These are phyloP conservation scores for Chionoecetes opilio DNA, from an alignment of 1,140 invertebrate species.

Conservation along the genomic window DNA sequence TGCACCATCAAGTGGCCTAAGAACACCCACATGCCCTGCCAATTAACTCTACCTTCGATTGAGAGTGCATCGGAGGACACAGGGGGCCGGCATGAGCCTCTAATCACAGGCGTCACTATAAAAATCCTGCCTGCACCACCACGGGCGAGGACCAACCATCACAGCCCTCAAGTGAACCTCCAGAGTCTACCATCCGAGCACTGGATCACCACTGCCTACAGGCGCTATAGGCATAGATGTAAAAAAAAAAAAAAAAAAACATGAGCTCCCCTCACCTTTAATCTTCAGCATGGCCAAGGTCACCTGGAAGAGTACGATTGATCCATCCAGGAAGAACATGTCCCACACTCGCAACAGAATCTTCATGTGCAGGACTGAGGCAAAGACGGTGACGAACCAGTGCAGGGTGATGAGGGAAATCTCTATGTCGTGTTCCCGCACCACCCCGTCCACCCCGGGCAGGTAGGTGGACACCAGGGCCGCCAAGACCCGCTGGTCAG, in stretches of 20 bases:
- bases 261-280: conserved; percentile 86
- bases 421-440: conserved; percentile 97
- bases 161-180: no score
- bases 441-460: conserved; percentile 93
- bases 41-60: no score
- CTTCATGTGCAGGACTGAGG: conserved; percentile 98
- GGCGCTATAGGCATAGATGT: no score
- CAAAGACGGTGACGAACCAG: conserved; percentile 99
- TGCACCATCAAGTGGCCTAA: no score
- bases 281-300: conserved; percentile 97
- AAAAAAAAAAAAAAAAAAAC: background rate
- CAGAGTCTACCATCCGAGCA: no score
- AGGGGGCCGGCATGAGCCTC: no score
- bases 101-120: no score
- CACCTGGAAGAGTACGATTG: conserved; percentile 97
- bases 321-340: conserved; percentile 97
- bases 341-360: conserved; percentile 98
- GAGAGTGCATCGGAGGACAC: no score
- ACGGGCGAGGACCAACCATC: no score
- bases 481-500: conserved; percentile 96
- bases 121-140: no score
- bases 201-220: no score
- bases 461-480: conserved; percentile 95
- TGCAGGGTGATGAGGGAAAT: conserved; percentile 97
- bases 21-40: no score